phyloP scores from a whole-genome alignment of 2,888 invertebrate species.

The Nemotelus nigrinus region DNA sequence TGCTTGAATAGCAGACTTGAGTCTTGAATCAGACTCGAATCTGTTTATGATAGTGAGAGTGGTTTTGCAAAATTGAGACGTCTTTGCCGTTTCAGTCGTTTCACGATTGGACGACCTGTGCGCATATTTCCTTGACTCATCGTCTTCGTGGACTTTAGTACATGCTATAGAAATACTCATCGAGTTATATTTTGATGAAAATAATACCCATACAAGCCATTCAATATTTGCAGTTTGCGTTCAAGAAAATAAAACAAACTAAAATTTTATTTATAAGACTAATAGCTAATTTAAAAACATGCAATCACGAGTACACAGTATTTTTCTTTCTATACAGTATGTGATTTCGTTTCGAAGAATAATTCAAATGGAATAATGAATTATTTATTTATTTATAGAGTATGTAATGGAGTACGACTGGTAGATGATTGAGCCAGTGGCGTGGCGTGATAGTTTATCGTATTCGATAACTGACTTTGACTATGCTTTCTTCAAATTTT shows the following conservation, averaged over 20 bases:
- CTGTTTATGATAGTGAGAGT: too few species aligned
- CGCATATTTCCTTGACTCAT: background rate
- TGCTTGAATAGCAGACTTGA: too few species aligned
- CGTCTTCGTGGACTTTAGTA: background rate
- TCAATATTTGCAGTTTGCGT: constrained; percentile 14
- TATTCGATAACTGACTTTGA: too few species aligned
- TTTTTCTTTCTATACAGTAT: constrained; percentile 3
- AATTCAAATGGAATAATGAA: too few species aligned
- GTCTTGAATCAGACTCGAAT: too few species aligned
- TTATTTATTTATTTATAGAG: too few species aligned
- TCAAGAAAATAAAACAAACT: background rate
- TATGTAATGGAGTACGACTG: constrained; percentile 26
- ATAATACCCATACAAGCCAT: constrained; percentile 29
- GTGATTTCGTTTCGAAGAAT: background rate
- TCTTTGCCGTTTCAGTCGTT: background rate
- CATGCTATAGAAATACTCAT: too few species aligned
- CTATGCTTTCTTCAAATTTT: too few species aligned
- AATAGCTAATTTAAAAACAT: constrained; percentile 20
- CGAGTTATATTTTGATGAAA: background rate
- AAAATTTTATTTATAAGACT: constrained; percentile 10
- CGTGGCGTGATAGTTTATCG: too few species aligned
- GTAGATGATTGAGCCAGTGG: background rate
- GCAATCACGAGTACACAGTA: background rate
- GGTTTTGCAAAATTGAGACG: too few species aligned
- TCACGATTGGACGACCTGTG: background rate